Conservation (phyloP, 2,113 vertebrate species). For the Athene cunicularia region DNA sequence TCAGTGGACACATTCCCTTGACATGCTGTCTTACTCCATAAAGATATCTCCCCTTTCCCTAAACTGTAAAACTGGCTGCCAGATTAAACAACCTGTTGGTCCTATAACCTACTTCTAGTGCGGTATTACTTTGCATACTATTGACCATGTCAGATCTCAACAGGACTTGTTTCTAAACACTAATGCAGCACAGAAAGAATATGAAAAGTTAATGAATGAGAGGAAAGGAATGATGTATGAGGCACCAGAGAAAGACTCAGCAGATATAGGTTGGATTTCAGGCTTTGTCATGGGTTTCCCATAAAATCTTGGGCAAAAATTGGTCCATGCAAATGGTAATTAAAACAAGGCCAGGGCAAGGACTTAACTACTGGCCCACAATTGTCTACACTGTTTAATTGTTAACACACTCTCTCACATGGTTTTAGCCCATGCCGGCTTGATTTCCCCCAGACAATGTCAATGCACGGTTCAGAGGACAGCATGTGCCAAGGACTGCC, state of each 20-base stretch:
- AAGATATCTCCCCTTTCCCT: neutral
- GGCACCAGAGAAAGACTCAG: neutral
- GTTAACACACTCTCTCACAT: constrained; percentile 5
- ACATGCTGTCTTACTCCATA: neutral
- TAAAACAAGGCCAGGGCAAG: constrained; percentile 28
- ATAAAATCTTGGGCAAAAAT: constrained; percentile 15
- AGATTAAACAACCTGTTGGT: neutral
- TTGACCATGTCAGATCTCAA: neutral
- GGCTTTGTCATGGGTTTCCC: neutral
- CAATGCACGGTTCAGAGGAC: neutral
- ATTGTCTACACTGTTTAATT: constrained; percentile 38
- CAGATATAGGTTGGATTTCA: constrained; percentile 36
- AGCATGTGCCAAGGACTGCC: neutral
- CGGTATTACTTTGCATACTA: neutral
- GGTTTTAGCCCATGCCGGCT: neutral
- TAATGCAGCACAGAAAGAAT: neutral
- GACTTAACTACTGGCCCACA: neutral
- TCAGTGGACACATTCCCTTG: neutral
- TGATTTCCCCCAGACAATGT: constrained; percentile 42
- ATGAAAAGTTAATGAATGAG: neutral
- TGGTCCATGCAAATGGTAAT: neutral
- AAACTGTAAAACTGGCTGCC: neutral
- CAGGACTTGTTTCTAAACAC: neutral
- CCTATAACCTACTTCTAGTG: neutral
- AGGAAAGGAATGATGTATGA: neutral